These are phyloP conservation scores for Smutsia temminckii DNA, from an alignment of 2,797 vertebrate species.

Conservation along the genomic window DNA sequence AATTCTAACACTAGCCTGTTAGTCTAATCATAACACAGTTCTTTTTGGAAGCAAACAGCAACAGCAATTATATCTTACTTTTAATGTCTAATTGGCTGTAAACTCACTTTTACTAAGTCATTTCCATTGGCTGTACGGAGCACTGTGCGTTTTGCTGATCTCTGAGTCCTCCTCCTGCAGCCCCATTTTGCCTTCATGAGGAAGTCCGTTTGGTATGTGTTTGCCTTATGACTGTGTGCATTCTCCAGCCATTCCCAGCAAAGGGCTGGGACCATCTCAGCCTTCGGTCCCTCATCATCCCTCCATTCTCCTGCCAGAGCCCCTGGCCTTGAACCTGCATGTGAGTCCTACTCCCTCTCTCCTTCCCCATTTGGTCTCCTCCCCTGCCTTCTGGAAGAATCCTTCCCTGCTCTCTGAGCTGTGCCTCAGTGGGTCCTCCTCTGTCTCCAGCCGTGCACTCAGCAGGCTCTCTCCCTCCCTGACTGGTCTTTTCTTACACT, in stretches of 20 bases:
- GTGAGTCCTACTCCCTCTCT: neutral
- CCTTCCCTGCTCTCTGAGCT: neutral
- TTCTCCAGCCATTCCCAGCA: neutral
- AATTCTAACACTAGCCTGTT: slow-evolving; percentile 28
- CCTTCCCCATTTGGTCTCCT: neutral
- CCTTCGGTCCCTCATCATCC: neutral
- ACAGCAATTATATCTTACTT: slow-evolving; percentile 66
- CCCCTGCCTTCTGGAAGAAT: neutral
- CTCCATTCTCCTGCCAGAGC: neutral
- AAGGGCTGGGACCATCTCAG: neutral
- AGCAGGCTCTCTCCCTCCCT: neutral
- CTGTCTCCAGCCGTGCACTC: neutral
- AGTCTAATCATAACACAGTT: slow-evolving; percentile 69
- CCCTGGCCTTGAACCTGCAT: neutral
- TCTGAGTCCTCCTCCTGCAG: neutral
- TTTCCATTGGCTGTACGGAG: slow-evolving; percentile 9
- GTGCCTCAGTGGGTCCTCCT: neutral
- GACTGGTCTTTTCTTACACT: neutral
- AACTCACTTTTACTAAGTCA: slow-evolving; percentile 40
- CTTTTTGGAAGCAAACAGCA: slow-evolving; percentile 71
- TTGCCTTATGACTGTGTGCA: neutral
- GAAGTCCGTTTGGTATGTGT: neutral
- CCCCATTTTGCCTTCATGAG: neutral
- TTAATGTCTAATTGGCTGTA: slow-evolving; percentile 61
- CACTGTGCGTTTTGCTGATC: neutral